Evolutionary conservation across 2,797 vertebrate species (phyloP), one percentile per base, ranked within the genome.

Genomic region (Macropodus opercularis): DNA sequence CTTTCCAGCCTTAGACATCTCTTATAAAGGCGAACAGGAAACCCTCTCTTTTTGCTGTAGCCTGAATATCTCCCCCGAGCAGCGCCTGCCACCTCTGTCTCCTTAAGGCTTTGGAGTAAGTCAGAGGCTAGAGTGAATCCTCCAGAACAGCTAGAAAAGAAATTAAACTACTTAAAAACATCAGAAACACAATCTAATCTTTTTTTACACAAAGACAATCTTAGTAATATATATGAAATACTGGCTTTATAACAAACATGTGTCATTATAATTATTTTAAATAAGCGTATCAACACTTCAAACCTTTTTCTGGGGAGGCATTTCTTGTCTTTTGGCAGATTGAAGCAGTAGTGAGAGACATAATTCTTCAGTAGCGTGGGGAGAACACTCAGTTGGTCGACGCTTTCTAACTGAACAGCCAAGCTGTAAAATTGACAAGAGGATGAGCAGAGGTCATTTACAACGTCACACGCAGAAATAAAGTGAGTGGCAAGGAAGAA

Each of bases 1-100:
- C 57, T 78, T 38, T 69, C 40, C 51, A 85, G 84, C 79, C 80
- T 86, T 17, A 89, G 69, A 76, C 91, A 91, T 63, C 76, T 75
- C 72, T 90, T 91, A 72, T 85, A 87, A 59, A 92, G 79, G 32
- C 71, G 59, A 63, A 83, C 63, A 69, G 85, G 82, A 78, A 66
- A 68, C 59, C 75, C 73, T 88, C 83, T 83, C 77, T 79, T 89
- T 67, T 58, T 72, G 39, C 38, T 36, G 19, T 42, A 81, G 69
- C 59, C 66, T 73, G 73, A 61, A 58, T 79, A 73, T 75, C 34
- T 69, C 51, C 72, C 69, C 39, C 63, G 53, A 52, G 55, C 61
- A 38, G 55, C 56, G 53, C 62, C 59, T 79, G 76, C 85, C 61
- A 50, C 63, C 41, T 86, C 73, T 24, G 65, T 83, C 75, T 85